A percentile compares a stretch with the other conserved stretches of the same genome.
Evolutionary conservation across 92 coral and sea anemone genomes (phyloP).

Genomic region (Montipora capitata): DNA sequence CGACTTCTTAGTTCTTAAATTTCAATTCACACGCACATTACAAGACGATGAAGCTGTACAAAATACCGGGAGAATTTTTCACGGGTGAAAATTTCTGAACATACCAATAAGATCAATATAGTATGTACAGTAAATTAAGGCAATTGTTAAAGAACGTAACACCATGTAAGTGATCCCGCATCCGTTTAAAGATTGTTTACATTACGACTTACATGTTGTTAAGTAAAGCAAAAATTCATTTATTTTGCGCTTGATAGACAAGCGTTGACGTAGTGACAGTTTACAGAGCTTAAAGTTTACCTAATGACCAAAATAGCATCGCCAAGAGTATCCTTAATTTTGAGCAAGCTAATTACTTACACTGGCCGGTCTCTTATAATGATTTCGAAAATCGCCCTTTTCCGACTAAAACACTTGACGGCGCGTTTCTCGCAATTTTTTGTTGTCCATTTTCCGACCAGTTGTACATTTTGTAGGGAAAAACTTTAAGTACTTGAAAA

Average conservation of each 20-base stretch:
- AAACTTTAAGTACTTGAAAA: conserved; percentile 16
- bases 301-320: conserved; percentile 83
- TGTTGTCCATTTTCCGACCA: conserved; percentile 33
- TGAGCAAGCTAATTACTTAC: conserved; percentile 37
- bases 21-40: background rate
- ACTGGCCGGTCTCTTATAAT: background rate
- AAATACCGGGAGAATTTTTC: background rate
- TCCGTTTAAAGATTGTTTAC: conserved; percentile 63
- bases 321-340: conserved; percentile 13
- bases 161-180: conserved; percentile 39
- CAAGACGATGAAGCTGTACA: too few species aligned
- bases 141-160: conserved; percentile 73
- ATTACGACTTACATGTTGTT: conserved; percentile 74
- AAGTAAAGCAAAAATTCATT: conserved; percentile 79
- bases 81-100: conserved; percentile 6
- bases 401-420: too few species aligned
- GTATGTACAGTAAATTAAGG: conserved; percentile 9
- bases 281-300: conserved; percentile 57
- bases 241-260: conserved; percentile 67
- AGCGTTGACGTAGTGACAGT: conserved; percentile 80
- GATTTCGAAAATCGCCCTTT: too few species aligned
- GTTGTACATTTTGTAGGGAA: conserved; percentile 5
- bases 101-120: conserved; percentile 18
- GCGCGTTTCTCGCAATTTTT: background rate
- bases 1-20: background rate